A percentile compares a stretch with the other conserved stretches of the same genome.
These are phyloP conservation scores for Hirudo medicinalis DNA, from an alignment of 1,140 invertebrate species.

Conservation along the genomic window DNA sequence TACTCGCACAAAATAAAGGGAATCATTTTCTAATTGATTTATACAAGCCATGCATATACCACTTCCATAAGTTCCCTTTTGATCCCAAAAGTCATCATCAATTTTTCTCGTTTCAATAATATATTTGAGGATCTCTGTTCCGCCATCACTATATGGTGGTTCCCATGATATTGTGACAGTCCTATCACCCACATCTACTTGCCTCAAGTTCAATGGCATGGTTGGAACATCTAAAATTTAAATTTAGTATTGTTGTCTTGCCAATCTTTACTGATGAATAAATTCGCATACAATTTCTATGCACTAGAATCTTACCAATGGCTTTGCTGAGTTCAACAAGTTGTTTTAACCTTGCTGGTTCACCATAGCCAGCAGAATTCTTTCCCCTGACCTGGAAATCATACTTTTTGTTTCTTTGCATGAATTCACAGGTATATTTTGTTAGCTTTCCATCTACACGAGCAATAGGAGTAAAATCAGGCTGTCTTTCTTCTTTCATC, in stretches of 20 bases:
- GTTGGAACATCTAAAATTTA: constrained; percentile 50
- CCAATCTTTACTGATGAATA: not conserved
- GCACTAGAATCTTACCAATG: not conserved
- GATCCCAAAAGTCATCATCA: constrained; percentile 39
- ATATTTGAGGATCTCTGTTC: constrained; percentile 44
- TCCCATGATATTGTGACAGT: constrained; percentile 69
- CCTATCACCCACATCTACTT: constrained; percentile 79
- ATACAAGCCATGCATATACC: not conserved
- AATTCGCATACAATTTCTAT: not conserved
- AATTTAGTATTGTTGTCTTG: not conserved
- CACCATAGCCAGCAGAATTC: constrained; percentile 80
- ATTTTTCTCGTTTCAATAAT: constrained; percentile 60
- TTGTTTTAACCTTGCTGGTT: constrained; percentile 50
- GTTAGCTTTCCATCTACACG: constrained; percentile 10
- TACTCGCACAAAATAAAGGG: constrained; percentile 20
- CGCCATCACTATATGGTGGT: constrained; percentile 67
- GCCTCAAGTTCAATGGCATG: constrained; percentile 68
- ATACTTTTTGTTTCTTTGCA: constrained; percentile 55
- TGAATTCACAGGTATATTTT: constrained; percentile 5
- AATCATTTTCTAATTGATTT: constrained; percentile 12
- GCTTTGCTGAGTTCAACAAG: constrained; percentile 1
- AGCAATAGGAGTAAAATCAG: constrained; percentile 7
- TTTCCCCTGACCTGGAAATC: constrained; percentile 84
- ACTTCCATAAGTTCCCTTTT: not conserved
- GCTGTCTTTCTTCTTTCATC: constrained; percentile 14